Percentiles rank a stretch among this genome's conserved stretches.
These are phyloP conservation scores for Petromus typicus DNA, from an alignment of 2,113 vertebrate species.

Conservation along the genomic window DNA sequence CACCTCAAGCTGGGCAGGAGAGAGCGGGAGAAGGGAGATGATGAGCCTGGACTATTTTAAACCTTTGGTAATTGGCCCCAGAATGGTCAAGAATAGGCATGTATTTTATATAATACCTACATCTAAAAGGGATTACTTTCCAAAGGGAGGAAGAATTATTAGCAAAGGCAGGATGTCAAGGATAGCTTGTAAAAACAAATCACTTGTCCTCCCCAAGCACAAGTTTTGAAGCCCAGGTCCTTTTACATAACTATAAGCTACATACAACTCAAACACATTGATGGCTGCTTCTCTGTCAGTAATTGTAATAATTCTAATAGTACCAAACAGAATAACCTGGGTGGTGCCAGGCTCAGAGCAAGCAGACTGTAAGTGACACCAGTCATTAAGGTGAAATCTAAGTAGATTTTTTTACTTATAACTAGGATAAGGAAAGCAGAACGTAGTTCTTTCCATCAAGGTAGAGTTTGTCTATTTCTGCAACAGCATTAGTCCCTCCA, in stretches of 20 bases:
- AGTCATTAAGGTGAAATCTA: neutral
- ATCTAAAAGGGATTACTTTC: slow-evolving; percentile 45
- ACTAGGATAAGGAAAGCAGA: neutral
- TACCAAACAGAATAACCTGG: too few species aligned
- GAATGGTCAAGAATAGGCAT: slow-evolving; percentile 60
- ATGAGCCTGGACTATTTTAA: slow-evolving; percentile 44
- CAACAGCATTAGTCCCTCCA: neutral
- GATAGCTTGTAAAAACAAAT: slow-evolving; percentile 24
- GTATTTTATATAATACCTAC: slow-evolving; percentile 44
- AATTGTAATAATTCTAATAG: too few species aligned
- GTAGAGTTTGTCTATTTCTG: neutral
- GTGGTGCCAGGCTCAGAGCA: neutral
- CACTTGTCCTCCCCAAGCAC: slow-evolving; percentile 22
- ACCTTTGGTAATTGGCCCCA: neutral
- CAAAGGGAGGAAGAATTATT: slow-evolving; percentile 49
- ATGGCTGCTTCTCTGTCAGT: neutral
- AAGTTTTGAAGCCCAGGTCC: neutral
- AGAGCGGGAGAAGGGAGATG: neutral
- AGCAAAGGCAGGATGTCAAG: slow-evolving; percentile 25
- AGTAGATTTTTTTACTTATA: neutral
- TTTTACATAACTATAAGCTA: neutral
- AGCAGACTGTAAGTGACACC: neutral
- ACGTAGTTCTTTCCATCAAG: neutral
- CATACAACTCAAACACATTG: neutral
- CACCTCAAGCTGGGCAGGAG: neutral